These are phyloP conservation scores for Parnassius smintheus DNA, from an alignment of 2,888 invertebrate species.

Conservation along the genomic window DNA sequence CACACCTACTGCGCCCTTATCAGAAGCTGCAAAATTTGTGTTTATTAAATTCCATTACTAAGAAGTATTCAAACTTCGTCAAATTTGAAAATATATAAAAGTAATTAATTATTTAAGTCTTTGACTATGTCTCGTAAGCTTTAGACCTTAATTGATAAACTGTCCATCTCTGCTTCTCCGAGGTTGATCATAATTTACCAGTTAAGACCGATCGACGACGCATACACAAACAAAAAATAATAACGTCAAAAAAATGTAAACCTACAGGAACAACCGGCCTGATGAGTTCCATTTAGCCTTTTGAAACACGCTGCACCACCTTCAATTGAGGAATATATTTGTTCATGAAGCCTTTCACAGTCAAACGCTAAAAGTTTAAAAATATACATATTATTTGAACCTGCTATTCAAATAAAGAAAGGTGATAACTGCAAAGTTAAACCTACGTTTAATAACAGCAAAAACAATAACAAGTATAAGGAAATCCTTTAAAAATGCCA, in stretches of 20 bases:
- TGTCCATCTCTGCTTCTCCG: too few relatives aligned
- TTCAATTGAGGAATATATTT: conserved; percentile 88
- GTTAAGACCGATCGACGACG: too few relatives aligned
- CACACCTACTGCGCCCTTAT: conserved; percentile 91
- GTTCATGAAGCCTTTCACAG: conserved; percentile 85
- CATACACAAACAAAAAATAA: too few relatives aligned
- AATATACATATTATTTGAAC: conserved; percentile 25
- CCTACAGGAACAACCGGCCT: conserved; percentile 97
- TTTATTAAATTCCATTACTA: background rate
- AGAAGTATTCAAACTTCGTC: too few relatives aligned
- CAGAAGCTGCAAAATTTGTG: conserved; percentile 79
- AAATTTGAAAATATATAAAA: too few relatives aligned
- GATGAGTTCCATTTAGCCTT: conserved; percentile 95
- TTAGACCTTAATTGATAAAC: too few relatives aligned
- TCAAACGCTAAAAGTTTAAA: conserved; percentile 54
- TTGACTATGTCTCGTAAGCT: too few relatives aligned
- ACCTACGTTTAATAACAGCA: conserved; percentile 13
- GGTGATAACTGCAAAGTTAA: background rate
- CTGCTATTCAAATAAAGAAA: background rate
- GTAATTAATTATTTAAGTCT: too few relatives aligned
- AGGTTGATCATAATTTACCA: too few relatives aligned
- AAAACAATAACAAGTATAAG: conserved; percentile 9
- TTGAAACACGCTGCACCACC: conserved; percentile 92
- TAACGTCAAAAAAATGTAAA: conserved; percentile 33
- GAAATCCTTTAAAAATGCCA: conserved; percentile 6